Base-by-base conservation (phyloP, 2,113 vertebrate genomes). In the Sturnira hondurensis region DNA sequence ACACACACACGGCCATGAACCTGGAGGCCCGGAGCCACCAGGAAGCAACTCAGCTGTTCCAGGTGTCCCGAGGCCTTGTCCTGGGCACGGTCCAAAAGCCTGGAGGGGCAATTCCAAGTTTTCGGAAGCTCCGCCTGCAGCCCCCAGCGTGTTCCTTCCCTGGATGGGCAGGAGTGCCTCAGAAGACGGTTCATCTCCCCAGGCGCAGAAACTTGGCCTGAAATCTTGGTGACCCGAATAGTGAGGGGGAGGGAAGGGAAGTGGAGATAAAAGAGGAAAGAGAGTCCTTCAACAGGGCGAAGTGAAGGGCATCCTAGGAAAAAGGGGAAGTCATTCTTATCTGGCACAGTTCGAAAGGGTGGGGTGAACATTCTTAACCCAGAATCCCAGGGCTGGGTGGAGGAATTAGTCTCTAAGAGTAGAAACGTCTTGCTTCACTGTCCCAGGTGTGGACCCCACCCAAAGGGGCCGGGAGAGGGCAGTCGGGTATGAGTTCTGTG, bases 381-480 rank as follows among this genome's bases (percentile, higher is more conserved):
- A 3, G 8, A 76, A 22, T 56, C 73, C 33, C 45, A 14, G 43
- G 19, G 10, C 14, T n/a, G 12, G 2, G 8, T 15, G 24, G 0
- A 11, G 19, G 68, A 20, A 33, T 47, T 19, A 56, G 82, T 38
- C 56, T 28, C 65, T 78, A 15, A 9, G 15, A 45, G 26, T 65
- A 3, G 65, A 73, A 58, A 26, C 26, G 28, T 16, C 31, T 50
- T 45, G 9, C 19, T 47, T 7, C 26, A 0, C 19, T 17, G 4
- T 13, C 38, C 45, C 33, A 24, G 89, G 50, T 14, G 2, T 4
- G 28, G 52, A 26, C 1, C 28, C 31, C 54, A 38, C 33, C 14
- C 8, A 5, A n/a, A 31, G n/a, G 14, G 43, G 54, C 81, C 52
- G 0, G 0, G 16, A 8, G 17, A 31, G 33, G 20, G 14, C 3